Conservation (phyloP, 2,113 vertebrate genomes). For the Eulemur macaco region DNA sequence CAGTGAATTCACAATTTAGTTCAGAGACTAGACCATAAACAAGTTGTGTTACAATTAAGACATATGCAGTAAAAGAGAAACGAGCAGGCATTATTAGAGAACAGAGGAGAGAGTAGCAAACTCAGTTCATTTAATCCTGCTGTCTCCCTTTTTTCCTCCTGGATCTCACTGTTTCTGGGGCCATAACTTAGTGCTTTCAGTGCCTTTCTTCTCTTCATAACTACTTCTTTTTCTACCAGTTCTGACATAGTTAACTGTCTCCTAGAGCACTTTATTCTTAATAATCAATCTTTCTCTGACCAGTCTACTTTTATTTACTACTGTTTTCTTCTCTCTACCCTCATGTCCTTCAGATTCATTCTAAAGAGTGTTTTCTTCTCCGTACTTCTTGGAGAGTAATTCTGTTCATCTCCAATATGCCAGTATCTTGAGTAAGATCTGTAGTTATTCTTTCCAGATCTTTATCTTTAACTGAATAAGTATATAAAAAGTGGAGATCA, state of each 20-base stretch:
- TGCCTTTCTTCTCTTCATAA: background rate
- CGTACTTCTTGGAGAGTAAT: background rate
- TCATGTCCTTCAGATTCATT: background rate
- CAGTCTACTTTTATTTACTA: background rate
- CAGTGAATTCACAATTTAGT: background rate
- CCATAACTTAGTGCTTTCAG: background rate
- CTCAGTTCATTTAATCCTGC: background rate
- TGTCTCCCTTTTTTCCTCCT: background rate
- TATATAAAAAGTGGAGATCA: background rate
- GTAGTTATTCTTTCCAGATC: background rate
- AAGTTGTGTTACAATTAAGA: background rate
- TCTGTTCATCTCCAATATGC: background rate
- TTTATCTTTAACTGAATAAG: background rate
- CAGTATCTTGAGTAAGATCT: background rate
- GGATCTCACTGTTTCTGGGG: background rate
- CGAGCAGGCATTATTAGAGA: background rate
- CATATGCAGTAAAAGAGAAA: background rate
- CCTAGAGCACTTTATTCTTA: background rate
- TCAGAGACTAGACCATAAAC: background rate
- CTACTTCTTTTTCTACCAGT: background rate
- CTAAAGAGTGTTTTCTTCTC: background rate
- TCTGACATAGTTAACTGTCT: background rate
- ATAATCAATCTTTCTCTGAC: background rate
- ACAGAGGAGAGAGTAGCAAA: too few species aligned
- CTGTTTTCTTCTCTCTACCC: background rate